Base-by-base conservation (phyloP, 53 echinoderm and acorn worm species). In the Patiria pectinifera region DNA sequence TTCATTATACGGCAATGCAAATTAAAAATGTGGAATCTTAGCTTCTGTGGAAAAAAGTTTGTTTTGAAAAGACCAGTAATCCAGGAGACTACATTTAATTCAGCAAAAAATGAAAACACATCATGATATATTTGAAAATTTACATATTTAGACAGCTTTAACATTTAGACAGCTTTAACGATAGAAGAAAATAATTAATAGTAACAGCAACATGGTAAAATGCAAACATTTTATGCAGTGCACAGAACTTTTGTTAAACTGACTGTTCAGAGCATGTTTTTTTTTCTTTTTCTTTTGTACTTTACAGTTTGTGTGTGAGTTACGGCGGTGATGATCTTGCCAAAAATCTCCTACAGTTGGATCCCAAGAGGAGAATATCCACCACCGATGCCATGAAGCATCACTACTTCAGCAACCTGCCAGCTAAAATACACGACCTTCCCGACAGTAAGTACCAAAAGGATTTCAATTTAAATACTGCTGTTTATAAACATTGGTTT, bases 321-420 rank as follows among this genome's bases (percentile, higher is more conserved):
- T 63, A 74, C 47, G 91, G 94, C 21, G 87, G 91, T 80, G 94
- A 86, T 16, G 94, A 94, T 82, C 92, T 94, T 44, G 94, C 94
- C 72, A 72, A 84, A 45, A 81, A 91, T 62, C 46, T 94, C n/a
- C 48, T 92, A 12, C 91, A 97, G 97, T 70, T 97, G 85, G 92
- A 96, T 45, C 98, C 98, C 21, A 91, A 76, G 91, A 98, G 95
- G 82, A 95, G 98, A 92, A 95, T 98, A 91, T 95, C 96, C 5
- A 94, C 97, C 19, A 89, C 82, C 15, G 92, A 93, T 69, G 96
- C 97, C 25, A 98, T 97, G 98, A 95, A 85, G 59, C 93, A 94
- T 79, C 92, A 91, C 43, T 98, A 98, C 93, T 98, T 98, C 87
- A 82, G 89, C 16, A 92, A 95, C 92, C 92, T 98, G 84, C 97